Percentiles rank a stretch among this genome's conserved stretches.
Conservation (phyloP, 2,888 invertebrate species). For the Steromphala cineraria region DNA sequence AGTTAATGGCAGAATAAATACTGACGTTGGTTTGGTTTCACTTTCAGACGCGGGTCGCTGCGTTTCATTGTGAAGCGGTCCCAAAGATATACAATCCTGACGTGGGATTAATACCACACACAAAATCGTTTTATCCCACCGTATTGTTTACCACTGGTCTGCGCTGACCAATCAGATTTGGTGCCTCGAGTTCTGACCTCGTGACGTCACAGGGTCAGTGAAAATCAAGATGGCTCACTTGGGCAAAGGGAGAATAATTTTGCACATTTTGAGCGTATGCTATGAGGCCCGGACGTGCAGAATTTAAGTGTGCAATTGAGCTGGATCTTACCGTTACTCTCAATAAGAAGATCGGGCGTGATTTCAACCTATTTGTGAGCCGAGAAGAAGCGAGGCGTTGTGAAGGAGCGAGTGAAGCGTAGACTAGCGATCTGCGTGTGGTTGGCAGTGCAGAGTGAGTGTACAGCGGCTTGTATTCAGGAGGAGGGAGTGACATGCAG, state of each 20-base stretch:
- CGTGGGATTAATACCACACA: slow-evolving; percentile 8
- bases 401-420: background rate
- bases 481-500: background rate
- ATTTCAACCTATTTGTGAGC: background rate
- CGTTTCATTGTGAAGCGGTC: background rate
- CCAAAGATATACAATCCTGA: background rate
- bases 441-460: background rate
- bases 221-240: slow-evolving; percentile 44
- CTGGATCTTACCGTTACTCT: background rate
- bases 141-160: slow-evolving; percentile 18
- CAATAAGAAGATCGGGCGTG: background rate
- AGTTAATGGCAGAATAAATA: slow-evolving; percentile 5
- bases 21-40: background rate
- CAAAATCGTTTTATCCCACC: slow-evolving; percentile 17
- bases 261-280: background rate
- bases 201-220: slow-evolving; percentile 42
- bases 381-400: background rate
- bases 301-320: background rate
- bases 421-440: background rate
- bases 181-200: slow-evolving; percentile 25
- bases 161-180: slow-evolving; percentile 23
- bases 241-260: slow-evolving; percentile 9
- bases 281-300: background rate
- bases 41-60: background rate
- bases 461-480: background rate